Percentiles rank a stretch among this genome's conserved stretches.
These are phyloP conservation scores for Globicephala melas DNA, from an alignment of 2,113 vertebrate genomes.

Conservation along the genomic window DNA sequence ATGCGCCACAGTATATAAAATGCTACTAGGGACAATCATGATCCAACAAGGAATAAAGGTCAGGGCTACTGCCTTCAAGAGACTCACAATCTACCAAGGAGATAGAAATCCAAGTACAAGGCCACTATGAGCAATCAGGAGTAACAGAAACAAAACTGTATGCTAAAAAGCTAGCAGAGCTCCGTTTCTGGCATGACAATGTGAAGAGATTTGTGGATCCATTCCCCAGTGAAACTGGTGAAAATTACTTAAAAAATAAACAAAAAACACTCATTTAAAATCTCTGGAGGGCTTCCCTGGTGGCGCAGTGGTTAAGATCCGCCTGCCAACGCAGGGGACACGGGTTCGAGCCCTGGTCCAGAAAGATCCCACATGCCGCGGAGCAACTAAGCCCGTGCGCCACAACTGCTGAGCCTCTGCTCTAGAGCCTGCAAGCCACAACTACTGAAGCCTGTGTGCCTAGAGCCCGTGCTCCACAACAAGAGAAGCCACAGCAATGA, in stretches of 20 bases:
- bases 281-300: no score
- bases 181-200: background rate
- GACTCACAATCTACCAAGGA: background rate
- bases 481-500: no score
- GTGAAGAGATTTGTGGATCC: background rate
- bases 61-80: background rate
- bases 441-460: no score
- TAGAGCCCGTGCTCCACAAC: no score
- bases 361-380: no score
- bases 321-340: no score
- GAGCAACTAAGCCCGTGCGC: no score
- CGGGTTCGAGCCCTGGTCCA: no score
- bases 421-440: no score
- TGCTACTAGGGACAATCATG: background rate
- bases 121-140: background rate
- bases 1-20: constrained; percentile 8
- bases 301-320: no score
- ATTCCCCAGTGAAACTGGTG: background rate
- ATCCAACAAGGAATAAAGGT: constrained; percentile 22
- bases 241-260: constrained; percentile 26
- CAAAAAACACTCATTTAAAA: background rate
- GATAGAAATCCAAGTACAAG: background rate
- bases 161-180: constrained; percentile 2
- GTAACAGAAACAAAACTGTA: background rate
- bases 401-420: no score